Evolutionary conservation across 2,113 vertebrate genomes (phyloP).

Genomic region (Cavia porcellus): DNA sequence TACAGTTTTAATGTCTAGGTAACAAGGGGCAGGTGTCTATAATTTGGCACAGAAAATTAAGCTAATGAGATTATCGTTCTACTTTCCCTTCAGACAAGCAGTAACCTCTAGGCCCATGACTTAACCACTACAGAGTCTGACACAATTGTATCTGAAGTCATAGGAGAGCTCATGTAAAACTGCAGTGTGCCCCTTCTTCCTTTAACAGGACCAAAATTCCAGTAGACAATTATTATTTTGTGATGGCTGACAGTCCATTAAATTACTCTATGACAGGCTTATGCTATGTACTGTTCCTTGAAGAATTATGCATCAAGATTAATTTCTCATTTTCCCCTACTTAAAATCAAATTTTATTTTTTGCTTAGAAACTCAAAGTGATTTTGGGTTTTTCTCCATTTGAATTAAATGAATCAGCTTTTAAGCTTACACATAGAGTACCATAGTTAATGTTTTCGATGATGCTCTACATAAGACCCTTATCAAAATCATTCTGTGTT

Average conservation of each 20-base stretch:
- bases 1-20: not conserved
- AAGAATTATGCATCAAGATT: conserved; percentile 31
- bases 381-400: not conserved
- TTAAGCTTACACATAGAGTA: not conserved
- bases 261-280: not conserved
- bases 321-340: conserved; percentile 2
- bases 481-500: not conserved
- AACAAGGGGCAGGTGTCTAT: not conserved
- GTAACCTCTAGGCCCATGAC: not conserved
- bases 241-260: not conserved
- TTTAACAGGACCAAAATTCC: not conserved
- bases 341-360: not conserved
- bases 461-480: not conserved
- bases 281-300: not conserved
- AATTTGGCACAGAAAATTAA: not conserved
- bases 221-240: not conserved
- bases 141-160: not conserved
- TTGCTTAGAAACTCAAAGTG: conserved; percentile 15
- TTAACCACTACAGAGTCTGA: not conserved
- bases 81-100: not conserved
- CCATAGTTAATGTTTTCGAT: not conserved
- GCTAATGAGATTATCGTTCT: not conserved
- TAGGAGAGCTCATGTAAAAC: not conserved
- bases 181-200: not conserved
- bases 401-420: conserved; percentile 1